Base-by-base conservation (phyloP, 2,888 invertebrate genomes). In the Hirtodrosophila histrioides region DNA sequence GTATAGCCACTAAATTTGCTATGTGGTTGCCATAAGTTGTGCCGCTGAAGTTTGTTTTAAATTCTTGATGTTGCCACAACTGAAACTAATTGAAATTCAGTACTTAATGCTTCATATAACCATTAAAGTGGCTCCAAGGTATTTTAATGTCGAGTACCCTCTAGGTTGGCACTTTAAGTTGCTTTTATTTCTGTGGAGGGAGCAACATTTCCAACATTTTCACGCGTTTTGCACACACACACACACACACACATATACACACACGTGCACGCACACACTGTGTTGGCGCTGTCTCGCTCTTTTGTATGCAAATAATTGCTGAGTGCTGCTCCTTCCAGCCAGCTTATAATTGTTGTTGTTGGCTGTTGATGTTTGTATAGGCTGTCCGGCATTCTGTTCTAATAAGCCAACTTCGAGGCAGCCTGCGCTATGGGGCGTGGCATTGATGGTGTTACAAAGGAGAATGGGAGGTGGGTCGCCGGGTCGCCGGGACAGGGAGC, bases 251-350 rank as follows among this genome's bases (percentile, higher is more conserved):
- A 41, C 53, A 29, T 41, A 41, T 17, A 44, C 55, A 58, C 51
- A 58, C 17, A 24, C 51, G 35, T 31, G 45, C 50, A 60, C 53
- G 29, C 44, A 45, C 29, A 33, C 3, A 12, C 8, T n/a, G 36
- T 12, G 50, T 37, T 60, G 36, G 43, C 51, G 57, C 66, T 49
- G 49, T 58, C 62, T 58, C 65, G 51, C 62, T 58, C 55, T 65
- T 50, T 53, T 75, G 65, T 86, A 82, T 84, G 87, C 87, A 82
- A 82, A 82, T 86, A 84, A 82, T 79, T 80, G 71, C 69, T 69
- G 67, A 84, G 81, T 84, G 78, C 65, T 80, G 74, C 61, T 66
- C 40, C 62, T 53, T 43, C 54, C 64, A 76, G 55, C 40, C 40
- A 49, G 67, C 68, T 76, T 72, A 72, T 68, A 61, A 63, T 63